Evolutionary conservation across 2,797 vertebrate genomes (phyloP).

Genomic region (Xenentodon cancila): DNA sequence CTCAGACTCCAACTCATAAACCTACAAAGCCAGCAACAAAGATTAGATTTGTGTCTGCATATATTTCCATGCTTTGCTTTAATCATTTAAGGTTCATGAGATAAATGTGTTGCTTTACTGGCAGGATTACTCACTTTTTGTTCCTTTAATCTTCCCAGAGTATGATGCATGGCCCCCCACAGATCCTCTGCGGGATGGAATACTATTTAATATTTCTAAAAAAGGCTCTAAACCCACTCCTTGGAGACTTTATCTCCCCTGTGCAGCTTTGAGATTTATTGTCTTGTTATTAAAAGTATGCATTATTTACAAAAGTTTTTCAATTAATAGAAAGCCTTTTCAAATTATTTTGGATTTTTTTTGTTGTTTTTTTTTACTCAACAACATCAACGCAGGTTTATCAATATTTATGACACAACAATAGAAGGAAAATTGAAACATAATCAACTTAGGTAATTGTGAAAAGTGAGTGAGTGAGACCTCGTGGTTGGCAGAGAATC

Average conservation of each 20-base stretch:
- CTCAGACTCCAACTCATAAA: neutral
- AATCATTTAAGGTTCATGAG: constrained; percentile 7
- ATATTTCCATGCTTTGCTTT: constrained; percentile 27
- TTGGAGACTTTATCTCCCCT: constrained; percentile 18
- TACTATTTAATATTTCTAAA: constrained; percentile 34
- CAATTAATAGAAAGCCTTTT: neutral
- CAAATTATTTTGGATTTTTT: constrained; percentile 12
- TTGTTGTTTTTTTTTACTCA: too few species aligned
- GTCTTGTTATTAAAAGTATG: constrained; percentile 5
- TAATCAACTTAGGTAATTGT: neutral
- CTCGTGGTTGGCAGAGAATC: too few species aligned
- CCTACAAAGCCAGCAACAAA: neutral
- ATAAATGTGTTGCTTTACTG: constrained; percentile 9
- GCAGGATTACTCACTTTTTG: constrained; percentile 43
- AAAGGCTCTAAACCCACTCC: constrained; percentile 13
- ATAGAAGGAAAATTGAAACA: neutral
- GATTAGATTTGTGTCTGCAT: neutral
- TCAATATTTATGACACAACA: neutral
- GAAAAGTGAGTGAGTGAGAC: too few species aligned
- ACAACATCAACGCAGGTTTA: neutral
- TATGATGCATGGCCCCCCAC: constrained; percentile 4
- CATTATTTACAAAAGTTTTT: constrained; percentile 1
- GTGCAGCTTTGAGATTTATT: constrained; percentile 19
- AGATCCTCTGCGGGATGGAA: constrained; percentile 2
- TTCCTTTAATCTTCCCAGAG: constrained; percentile 26